phyloP scores from a whole-genome alignment of 2,113 vertebrate species.

The Fulmarus glacialis region DNA sequence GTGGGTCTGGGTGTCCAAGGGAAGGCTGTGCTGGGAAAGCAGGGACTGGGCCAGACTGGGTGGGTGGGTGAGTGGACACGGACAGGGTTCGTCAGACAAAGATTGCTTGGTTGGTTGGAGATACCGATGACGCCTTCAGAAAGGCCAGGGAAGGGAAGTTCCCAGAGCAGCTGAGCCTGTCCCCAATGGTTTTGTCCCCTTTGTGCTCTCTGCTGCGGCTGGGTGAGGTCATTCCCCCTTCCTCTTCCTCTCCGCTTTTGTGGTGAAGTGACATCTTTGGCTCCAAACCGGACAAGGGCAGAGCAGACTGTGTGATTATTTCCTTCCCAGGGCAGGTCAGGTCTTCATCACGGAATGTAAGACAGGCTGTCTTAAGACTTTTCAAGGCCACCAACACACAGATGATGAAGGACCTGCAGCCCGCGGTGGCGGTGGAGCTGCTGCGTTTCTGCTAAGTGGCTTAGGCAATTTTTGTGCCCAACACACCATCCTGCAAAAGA shows the following conservation, averaged over 20 bases:
- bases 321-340: conserved; percentile 8
- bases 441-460: background rate
- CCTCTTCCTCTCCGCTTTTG: conserved; percentile 16
- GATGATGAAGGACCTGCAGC: background rate
- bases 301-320: background rate
- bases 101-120: background rate
- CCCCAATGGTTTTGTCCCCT: background rate
- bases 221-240: conserved; percentile 32
- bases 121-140: background rate
- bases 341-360: accelerated
- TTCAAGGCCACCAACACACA: background rate
- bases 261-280: background rate
- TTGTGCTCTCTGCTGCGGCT: background rate
- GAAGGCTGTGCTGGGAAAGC: background rate
- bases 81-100: background rate
- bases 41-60: background rate
- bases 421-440: accelerated
- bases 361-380: background rate
- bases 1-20: accelerated
- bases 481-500: background rate
- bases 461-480: background rate
- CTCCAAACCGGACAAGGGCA: background rate
- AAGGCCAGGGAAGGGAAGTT: background rate
- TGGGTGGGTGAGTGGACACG: accelerated
- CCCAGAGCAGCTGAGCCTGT: background rate